Base-by-base conservation (phyloP, 2,888 invertebrate genomes). In the Drosophila pullipes region DNA sequence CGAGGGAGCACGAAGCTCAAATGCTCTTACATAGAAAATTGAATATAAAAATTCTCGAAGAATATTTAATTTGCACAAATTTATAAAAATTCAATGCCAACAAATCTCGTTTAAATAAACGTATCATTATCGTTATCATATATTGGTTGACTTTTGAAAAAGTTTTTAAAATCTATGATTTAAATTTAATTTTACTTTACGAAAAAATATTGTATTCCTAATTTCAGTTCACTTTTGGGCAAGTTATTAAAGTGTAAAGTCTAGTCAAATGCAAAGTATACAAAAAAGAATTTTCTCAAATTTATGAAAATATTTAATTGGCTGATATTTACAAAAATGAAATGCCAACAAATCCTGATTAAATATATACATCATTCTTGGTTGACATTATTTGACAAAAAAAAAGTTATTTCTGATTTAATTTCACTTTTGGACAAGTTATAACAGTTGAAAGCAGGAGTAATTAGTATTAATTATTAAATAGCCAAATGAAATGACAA, bases 21-120 rank as follows among this genome's bases (percentile, higher is more conserved):
- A 79, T 81, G 50, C 77, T 31, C 73, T 81, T 39, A 57, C 76
- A 55, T 39, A 11, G 22, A 41, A 47, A 66, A 60, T 22, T 53
- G 33, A 16, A 49, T 47, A 59, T 57, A 44, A 28, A 61, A 68
- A 47, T 44, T 47, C 6, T 1, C 4, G 28, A 54, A 28, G 28
- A 1, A 57, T 61, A 76, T 60, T 57, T 30, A 59, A 61, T 78
- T 59, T 78, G 18, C 44, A 67, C 11, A 22, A 37, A 49, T 49
- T 6, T 31, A 50, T 68, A 33, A 37, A 22, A 33, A 31, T 22
- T 3, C 9, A 37, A 31, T n/a, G 3, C 11, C 16, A 37, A 28
- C 3, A 37, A 53, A 30, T 18, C 16, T 1, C 3, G 13, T 11
- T 16, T 33, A 18, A 33, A 54, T 22, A 33, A 10, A 4, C 9